Evolutionary conservation across 2,113 vertebrate genomes (phyloP).

Genomic region (Neotragus moschatus): DNA sequence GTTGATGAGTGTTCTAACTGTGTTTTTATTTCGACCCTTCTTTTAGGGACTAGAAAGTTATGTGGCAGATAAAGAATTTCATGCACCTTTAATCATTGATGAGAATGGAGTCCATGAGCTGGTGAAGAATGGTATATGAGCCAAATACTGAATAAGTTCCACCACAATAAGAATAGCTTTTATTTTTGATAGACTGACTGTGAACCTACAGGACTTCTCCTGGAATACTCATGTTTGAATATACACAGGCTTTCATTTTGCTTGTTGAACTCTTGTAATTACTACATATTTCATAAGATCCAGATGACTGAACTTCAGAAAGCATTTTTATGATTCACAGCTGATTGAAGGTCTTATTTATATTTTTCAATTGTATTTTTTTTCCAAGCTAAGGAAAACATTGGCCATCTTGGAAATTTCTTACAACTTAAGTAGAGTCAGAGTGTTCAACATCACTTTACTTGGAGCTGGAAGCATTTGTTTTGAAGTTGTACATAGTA

Average conservation of each 20-base stretch:
- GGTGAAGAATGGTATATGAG: conserved; percentile 91
- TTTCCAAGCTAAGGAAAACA: conserved; percentile 10
- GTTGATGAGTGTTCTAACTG: not conserved
- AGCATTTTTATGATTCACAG: conserved; percentile 7
- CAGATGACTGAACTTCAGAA: not conserved
- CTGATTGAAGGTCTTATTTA: conserved; percentile 74
- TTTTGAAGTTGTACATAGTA: conserved; percentile 75
- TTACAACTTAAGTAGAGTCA: not conserved
- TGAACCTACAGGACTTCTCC: not conserved
- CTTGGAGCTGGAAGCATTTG: conserved; percentile 49
- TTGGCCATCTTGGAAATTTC: conserved; percentile 7
- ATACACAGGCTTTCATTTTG: conserved; percentile 8
- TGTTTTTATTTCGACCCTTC: not conserved
- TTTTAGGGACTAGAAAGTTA: conserved; percentile 88
- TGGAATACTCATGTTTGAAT: not conserved
- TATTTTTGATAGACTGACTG: conserved; percentile 21
- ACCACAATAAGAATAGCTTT: not conserved
- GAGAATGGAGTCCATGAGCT: conserved; percentile 86
- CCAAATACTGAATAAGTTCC: not conserved
- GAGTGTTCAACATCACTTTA: not conserved
- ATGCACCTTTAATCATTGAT: conserved; percentile 87
- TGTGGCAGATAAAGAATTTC: conserved; percentile 88
- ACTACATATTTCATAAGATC: not conserved
- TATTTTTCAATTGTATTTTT: conserved; percentile 65
- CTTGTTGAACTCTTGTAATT: not conserved